Percentiles rank a stretch among this genome's conserved stretches.
Evolutionary conservation across 2,888 invertebrate genomes (phyloP).

Genomic region (Drosophila lutescens): DNA sequence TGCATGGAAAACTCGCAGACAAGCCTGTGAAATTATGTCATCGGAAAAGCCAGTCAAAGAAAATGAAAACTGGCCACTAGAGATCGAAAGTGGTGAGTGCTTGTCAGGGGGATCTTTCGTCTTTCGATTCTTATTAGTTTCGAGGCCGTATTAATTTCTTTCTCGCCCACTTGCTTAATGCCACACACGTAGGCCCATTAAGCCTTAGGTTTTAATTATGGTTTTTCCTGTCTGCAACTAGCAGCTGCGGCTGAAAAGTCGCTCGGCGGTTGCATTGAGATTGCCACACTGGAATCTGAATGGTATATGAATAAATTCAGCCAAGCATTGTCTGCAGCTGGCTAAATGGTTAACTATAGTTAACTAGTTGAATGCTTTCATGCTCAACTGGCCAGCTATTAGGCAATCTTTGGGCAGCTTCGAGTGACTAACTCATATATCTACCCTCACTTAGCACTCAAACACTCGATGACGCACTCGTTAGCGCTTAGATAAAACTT

Average conservation of each 20-base stretch:
- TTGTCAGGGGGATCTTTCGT: background rate
- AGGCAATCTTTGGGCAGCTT: slow-evolving; percentile 12
- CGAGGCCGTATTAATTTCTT: slow-evolving; percentile 48
- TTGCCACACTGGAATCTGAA: slow-evolving; percentile 56
- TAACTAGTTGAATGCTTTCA: slow-evolving; percentile 37
- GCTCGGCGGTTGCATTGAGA: slow-evolving; percentile 48
- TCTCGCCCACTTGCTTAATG: slow-evolving; percentile 32
- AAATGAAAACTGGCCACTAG: slow-evolving; percentile 48
- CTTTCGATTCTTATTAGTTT: slow-evolving; percentile 44
- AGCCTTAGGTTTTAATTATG: slow-evolving; percentile 44
- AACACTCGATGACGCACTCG: slow-evolving; percentile 40
- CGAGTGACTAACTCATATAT: background rate
- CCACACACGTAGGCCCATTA: slow-evolving; percentile 53
- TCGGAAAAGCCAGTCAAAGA: slow-evolving; percentile 67
- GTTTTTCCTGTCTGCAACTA: slow-evolving; percentile 58
- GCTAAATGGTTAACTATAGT: slow-evolving; percentile 1
- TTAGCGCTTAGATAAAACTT: slow-evolving; percentile 31
- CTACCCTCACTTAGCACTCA: slow-evolving; percentile 23
- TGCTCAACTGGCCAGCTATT: slow-evolving; percentile 33
- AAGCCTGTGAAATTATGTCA: slow-evolving; percentile 74
- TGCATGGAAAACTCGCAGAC: slow-evolving; percentile 27
- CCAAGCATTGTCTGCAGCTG: slow-evolving; percentile 44
- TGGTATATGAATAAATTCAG: slow-evolving; percentile 41
- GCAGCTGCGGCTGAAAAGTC: slow-evolving; percentile 27
- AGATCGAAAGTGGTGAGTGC: slow-evolving; percentile 59